Conservation (phyloP, 2,888 invertebrate genomes). For the Amphipyra tragopoginis region DNA sequence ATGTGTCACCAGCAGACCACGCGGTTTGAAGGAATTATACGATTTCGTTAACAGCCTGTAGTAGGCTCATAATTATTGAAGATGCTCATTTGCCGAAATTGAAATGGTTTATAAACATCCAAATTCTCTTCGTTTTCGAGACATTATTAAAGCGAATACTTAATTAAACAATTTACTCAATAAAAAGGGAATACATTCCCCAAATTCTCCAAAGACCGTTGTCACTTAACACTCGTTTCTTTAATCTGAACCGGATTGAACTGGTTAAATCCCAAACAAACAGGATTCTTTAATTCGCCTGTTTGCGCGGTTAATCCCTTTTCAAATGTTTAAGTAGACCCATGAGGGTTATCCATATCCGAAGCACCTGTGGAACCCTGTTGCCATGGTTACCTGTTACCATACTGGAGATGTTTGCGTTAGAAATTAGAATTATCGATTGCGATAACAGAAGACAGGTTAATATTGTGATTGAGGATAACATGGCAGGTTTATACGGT, state of each 20-base stretch:
- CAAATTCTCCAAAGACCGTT: neutral
- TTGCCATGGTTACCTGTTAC: constrained; percentile 37
- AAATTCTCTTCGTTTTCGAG: too few species aligned
- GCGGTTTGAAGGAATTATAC: too few species aligned
- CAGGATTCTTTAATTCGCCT: constrained; percentile 54
- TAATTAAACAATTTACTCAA: too few species aligned
- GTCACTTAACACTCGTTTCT: constrained; percentile 35
- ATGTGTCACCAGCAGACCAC: too few species aligned
- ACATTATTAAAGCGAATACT: too few species aligned
- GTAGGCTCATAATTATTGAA: too few species aligned
- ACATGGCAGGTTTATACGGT: too few species aligned
- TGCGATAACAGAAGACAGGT: neutral
- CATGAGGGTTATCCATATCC: constrained; percentile 39
- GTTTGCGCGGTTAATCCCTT: constrained; percentile 57
- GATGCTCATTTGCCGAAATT: too few species aligned
- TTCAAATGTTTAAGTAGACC: constrained; percentile 59
- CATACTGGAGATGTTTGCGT: constrained; percentile 23
- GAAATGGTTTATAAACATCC: too few species aligned
- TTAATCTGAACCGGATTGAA: constrained; percentile 29
- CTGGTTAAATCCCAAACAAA: constrained; percentile 55
- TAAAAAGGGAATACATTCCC: neutral
- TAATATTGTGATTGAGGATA: too few species aligned
- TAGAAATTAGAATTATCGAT: constrained; percentile 18
- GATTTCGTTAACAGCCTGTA: too few species aligned
- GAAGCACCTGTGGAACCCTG: constrained; percentile 39